Evolutionary conservation across 2,113 vertebrate species (phyloP).

Genomic region (Diglossa brunneiventris): DNA sequence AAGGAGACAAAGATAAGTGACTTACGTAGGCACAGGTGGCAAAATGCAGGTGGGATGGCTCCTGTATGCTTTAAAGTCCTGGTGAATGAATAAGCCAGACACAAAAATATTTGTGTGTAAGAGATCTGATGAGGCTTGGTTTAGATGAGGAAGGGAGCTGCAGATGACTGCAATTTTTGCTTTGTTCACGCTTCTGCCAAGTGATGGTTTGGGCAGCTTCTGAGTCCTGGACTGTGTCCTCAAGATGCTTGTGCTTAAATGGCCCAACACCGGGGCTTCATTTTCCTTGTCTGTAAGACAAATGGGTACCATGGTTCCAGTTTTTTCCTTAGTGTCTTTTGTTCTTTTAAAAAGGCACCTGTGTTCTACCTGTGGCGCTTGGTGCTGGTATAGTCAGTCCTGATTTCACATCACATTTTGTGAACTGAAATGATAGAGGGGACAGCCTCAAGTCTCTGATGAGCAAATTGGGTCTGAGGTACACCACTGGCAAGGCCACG

Average conservation of each 20-base stretch:
- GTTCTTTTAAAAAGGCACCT: neutral
- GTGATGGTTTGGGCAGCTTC: neutral
- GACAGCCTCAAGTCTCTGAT: neutral
- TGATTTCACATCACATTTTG: neutral
- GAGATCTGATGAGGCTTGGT: neutral
- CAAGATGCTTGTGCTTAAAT: neutral
- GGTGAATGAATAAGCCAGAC: neutral
- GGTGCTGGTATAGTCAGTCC: neutral
- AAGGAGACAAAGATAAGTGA: neutral
- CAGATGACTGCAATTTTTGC: neutral
- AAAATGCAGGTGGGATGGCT: neutral
- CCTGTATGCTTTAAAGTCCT: neutral
- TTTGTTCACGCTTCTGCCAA: neutral
- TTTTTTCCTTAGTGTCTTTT: neutral
- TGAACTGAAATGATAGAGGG: neutral
- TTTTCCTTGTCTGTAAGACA: neutral
- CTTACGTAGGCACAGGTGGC: neutral
- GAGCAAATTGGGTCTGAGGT: neutral
- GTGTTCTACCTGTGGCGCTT: neutral
- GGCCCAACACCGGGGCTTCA: neutral
- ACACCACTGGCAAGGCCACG: neutral
- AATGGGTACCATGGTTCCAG: fast-evolving
- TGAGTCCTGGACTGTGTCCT: neutral
- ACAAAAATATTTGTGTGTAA: neutral
- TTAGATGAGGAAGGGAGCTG: neutral